phyloP scores from a whole-genome alignment of 1,140 invertebrate genomes.

The Cheumatopsyche charites region DNA sequence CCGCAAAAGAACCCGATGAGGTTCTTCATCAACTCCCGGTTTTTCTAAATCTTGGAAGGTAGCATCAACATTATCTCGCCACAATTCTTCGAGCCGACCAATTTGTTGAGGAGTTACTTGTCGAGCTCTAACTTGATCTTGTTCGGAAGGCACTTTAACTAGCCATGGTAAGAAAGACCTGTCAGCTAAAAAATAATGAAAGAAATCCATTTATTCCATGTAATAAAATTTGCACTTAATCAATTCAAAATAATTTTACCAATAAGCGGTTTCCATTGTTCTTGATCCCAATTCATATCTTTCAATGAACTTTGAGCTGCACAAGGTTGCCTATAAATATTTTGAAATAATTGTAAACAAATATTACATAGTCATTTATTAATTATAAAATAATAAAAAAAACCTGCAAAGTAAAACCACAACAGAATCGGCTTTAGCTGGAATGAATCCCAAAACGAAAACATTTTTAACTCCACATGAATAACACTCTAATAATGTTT shows the following conservation, averaged over 20 bases:
- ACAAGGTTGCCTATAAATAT: constrained; percentile 79
- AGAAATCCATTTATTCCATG: too few species aligned
- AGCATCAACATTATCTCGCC: constrained; percentile 98
- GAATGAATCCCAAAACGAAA: constrained; percentile 98
- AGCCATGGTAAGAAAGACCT: constrained; percentile 95
- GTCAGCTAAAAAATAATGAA: constrained; percentile 68
- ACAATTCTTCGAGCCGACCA: constrained; percentile 96
- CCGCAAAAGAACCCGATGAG: constrained; percentile 90
- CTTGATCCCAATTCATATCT: constrained; percentile 99
- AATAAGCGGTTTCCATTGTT: constrained; percentile 98
- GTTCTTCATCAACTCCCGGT: constrained; percentile 96
- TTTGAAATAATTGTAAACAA: constrained; percentile 26
- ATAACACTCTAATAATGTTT: constrained; percentile 98
- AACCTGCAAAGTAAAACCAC: constrained; percentile 95
- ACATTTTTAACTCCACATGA: constrained; percentile 97
- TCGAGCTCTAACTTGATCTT: constrained; percentile 91
- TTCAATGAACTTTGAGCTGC: constrained; percentile 95
- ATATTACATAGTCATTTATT: not conserved
- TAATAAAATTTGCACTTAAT: too few species aligned
- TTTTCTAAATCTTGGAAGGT: constrained; percentile 98
- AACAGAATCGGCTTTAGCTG: constrained; percentile 98
- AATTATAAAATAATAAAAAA: not conserved
- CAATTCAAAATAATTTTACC: constrained; percentile 35
- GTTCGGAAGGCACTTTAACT: constrained; percentile 94
- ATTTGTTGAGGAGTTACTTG: constrained; percentile 98